A percentile compares a stretch with the other conserved stretches of the same genome.
Conservation (phyloP, 2,113 vertebrate species). For the Pelecanoides urinatrix region DNA sequence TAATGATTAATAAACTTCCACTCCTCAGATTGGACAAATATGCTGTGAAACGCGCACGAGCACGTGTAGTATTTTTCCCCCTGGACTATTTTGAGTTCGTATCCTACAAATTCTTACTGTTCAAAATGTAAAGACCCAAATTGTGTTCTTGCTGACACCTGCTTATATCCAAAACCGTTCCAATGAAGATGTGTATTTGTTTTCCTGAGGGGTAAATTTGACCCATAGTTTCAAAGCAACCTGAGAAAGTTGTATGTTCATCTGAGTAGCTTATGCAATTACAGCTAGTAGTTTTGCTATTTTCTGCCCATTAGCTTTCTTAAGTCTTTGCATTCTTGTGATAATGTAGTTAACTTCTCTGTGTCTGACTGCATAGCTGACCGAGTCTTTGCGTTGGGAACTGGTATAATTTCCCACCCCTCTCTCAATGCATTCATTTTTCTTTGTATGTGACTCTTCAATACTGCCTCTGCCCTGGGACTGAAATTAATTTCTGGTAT, state of each 20-base stretch:
- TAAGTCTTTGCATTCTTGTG: neutral
- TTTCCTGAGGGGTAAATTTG: neutral
- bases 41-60: neutral
- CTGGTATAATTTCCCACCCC: neutral
- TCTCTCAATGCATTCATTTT: neutral
- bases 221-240: neutral
- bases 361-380: neutral
- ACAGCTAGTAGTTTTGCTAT: neutral
- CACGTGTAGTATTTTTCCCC: neutral
- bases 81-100: neutral
- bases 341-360: neutral
- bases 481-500: neutral
- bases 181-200: rapidly evolving
- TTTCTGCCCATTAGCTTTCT: neutral
- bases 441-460: rapidly evolving
- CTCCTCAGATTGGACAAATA: neutral
- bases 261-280: neutral
- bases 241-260: neutral
- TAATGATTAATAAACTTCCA: neutral
- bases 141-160: neutral
- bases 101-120: neutral
- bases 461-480: neutral
- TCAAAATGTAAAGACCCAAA: neutral
- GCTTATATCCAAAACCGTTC: neutral
- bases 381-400: neutral